phyloP scores from a whole-genome alignment of 1,140 invertebrate genomes.

The Akabosia matsudoensis region DNA sequence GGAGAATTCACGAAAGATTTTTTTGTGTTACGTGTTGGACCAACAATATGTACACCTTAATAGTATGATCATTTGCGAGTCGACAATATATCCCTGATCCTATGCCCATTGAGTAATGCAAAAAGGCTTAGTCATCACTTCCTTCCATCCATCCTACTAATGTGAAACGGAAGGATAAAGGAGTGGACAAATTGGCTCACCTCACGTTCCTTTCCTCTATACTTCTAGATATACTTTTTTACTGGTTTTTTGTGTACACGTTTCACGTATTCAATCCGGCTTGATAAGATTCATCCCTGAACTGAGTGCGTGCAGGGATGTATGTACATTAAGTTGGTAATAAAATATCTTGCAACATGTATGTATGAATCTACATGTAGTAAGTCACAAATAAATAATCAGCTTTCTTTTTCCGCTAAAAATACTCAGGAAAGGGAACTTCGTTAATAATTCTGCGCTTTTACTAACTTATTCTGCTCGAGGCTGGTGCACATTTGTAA shows the following conservation, averaged over 20 bases:
- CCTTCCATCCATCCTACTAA: background rate
- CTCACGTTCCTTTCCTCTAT: background rate
- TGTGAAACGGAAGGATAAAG: slow-evolving; percentile 5
- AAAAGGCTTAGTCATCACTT: background rate
- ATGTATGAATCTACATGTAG: background rate
- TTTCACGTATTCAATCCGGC: background rate
- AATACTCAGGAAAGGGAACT: background rate
- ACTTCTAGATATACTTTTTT: background rate
- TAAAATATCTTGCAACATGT: background rate
- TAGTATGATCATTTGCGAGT: too few relatives aligned
- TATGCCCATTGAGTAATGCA: background rate
- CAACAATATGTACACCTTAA: too few relatives aligned
- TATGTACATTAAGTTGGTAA: too few relatives aligned
- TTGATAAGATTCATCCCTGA: background rate
- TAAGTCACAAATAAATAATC: slow-evolving; percentile 23
- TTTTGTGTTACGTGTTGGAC: too few relatives aligned
- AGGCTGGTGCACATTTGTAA: slow-evolving; percentile 14
- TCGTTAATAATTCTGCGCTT: slow-evolving; percentile 16
- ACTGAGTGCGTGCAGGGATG: too few relatives aligned
- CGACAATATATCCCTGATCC: background rate
- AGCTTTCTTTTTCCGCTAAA: background rate
- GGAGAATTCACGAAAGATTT: too few relatives aligned
- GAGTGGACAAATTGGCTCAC: slow-evolving; percentile 1
- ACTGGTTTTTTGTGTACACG: background rate
- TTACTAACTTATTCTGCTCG: slow-evolving; percentile 22